phyloP scores from a whole-genome alignment of 2,797 vertebrate genomes.

The Rhodeus uyekii region DNA sequence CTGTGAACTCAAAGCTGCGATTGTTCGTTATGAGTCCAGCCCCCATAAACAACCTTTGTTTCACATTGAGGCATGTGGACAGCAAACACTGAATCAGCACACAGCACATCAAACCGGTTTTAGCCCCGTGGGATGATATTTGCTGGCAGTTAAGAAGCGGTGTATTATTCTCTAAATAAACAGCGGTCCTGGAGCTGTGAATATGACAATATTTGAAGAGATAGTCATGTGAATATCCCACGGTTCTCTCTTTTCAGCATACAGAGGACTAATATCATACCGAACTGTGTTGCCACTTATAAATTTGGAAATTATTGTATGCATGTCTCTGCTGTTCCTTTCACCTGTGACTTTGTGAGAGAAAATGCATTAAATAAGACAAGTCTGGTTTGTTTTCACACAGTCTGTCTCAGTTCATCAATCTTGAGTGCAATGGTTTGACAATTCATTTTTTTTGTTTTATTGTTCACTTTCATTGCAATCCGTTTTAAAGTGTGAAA shows the following conservation, averaged over 20 bases:
- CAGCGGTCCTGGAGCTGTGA: slow-evolving; percentile 2
- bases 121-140: slow-evolving; percentile 9
- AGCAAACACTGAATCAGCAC: slow-evolving; percentile 31
- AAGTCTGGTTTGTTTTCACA: not conserved
- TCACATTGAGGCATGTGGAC: slow-evolving; percentile 24
- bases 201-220: slow-evolving; percentile 8
- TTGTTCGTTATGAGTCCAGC: not conserved
- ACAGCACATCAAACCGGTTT: slow-evolving; percentile 5
- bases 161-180: slow-evolving; percentile 9
- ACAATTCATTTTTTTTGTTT: not conserved
- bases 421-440: not conserved
- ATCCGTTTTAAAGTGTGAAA: not conserved
- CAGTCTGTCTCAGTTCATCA: not conserved
- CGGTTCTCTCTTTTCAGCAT: not conserved
- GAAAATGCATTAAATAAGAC: not conserved
- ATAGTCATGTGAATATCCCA: not conserved
- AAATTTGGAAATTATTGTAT: not conserved
- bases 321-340: not conserved
- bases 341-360: not conserved
- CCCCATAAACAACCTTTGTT: slow-evolving; percentile 12
- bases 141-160: slow-evolving; percentile 5
- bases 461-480: not conserved
- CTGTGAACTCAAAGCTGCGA: not conserved
- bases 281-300: too few relatives aligned
- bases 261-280: not conserved